phyloP scores from a whole-genome alignment of 92 coral and sea anemone genomes.

The Chrysogorgia sp. region DNA sequence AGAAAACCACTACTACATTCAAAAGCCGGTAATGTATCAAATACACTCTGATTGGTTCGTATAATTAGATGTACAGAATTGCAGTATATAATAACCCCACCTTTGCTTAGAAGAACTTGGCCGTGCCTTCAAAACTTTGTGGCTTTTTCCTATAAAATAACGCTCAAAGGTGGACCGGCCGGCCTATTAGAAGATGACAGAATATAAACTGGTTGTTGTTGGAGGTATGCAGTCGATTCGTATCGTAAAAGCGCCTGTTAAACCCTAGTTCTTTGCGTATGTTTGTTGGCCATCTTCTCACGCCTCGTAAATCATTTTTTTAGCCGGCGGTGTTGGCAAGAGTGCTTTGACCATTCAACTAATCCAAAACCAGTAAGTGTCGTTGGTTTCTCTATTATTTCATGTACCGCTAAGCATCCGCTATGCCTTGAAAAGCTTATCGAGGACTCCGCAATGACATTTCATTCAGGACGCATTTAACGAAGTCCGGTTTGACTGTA shows the following conservation, averaged over 20 bases:
- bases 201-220: constrained; percentile 92
- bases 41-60: constrained; percentile 45
- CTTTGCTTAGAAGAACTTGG: constrained; percentile 9
- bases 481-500: too few species aligned
- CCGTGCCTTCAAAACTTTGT: neutral
- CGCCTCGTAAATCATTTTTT: constrained; percentile 18
- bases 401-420: neutral
- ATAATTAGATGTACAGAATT: constrained; percentile 19
- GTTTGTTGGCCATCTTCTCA: neutral
- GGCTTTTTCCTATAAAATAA: neutral
- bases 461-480: too few species aligned
- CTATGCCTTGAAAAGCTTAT: neutral
- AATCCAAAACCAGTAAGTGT: constrained; percentile 96
- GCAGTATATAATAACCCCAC: constrained; percentile 44
- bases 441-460: too few species aligned
- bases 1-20: too few species aligned
- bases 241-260: neutral
- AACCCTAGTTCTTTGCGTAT: neutral
- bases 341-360: constrained; percentile 97
- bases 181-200: constrained; percentile 72
- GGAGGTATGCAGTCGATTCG: constrained; percentile 72
- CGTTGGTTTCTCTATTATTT: neutral
- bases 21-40: too few species aligned
- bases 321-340: constrained; percentile 99
- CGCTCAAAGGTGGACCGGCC: neutral